Evolutionary conservation across 1,140 invertebrate species (phyloP).

Genomic region (Sesamia nonagrioides): DNA sequence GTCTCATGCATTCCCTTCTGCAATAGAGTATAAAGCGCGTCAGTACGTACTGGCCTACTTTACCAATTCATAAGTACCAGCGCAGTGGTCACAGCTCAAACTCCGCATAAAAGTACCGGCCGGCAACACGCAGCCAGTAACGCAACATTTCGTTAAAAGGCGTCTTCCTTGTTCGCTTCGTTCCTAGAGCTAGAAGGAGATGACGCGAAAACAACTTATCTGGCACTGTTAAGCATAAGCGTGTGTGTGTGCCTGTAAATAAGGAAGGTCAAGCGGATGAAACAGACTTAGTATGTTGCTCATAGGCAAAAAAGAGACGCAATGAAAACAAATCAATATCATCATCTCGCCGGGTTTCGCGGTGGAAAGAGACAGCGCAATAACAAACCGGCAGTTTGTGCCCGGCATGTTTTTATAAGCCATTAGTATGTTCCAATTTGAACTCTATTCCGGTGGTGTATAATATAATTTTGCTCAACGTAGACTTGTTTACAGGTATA

Average conservation of each 20-base stretch:
- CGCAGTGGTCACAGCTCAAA: conserved; percentile 42
- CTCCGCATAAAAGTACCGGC: conserved; percentile 52
- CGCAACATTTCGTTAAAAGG: conserved; percentile 64
- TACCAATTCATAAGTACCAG: conserved; percentile 25
- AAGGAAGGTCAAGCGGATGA: conserved; percentile 81
- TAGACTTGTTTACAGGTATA: conserved; percentile 58
- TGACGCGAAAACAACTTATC: conserved; percentile 85
- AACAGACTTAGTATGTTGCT: conserved; percentile 69
- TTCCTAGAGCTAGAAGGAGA: conserved; percentile 79
- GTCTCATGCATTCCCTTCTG: too few species aligned
- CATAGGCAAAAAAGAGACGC: conserved; percentile 77
- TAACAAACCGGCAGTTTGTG: conserved; percentile 81
- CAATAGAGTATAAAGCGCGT: neutral
- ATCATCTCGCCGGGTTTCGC: conserved; percentile 77
- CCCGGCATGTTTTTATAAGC: conserved; percentile 69
- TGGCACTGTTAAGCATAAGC: conserved; percentile 69
- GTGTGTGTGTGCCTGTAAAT: conserved; percentile 67
- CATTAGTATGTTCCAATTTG: conserved; percentile 55
- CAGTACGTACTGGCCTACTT: conserved; percentile 27
- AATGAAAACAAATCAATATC: conserved; percentile 88
- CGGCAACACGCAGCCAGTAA: conserved; percentile 55
- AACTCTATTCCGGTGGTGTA: conserved; percentile 62
- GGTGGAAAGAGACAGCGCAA: conserved; percentile 82
- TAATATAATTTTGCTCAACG: conserved; percentile 55
- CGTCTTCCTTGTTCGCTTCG: conserved; percentile 69